phyloP scores from a whole-genome alignment of 2,888 invertebrate genomes.

The Eilema sororculum region DNA sequence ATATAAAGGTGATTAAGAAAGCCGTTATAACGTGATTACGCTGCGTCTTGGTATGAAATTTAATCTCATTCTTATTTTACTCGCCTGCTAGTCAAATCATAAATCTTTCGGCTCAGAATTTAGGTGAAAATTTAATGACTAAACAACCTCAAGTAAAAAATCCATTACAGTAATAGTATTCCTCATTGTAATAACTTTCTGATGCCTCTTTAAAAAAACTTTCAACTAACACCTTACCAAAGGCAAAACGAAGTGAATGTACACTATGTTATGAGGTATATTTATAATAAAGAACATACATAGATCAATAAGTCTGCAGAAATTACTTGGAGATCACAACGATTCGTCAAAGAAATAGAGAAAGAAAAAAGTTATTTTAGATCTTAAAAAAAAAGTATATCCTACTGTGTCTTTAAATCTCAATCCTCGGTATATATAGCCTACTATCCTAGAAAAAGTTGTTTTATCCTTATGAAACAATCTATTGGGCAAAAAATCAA shows the following conservation, averaged over 20 bases:
- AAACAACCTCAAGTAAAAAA: too few relatives aligned
- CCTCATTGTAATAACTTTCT: too few relatives aligned
- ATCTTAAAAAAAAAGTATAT: neutral
- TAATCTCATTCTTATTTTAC: constrained; percentile 20
- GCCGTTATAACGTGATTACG: constrained; percentile 29
- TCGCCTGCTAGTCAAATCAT: neutral
- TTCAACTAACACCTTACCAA: too few relatives aligned
- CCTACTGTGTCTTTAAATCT: neutral
- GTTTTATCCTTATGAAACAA: constrained; percentile 12
- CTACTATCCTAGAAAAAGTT: constrained; percentile 4
- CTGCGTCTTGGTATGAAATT: constrained; percentile 11
- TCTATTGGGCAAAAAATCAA: constrained; percentile 13
- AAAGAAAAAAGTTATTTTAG: neutral
- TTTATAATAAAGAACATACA: too few relatives aligned
- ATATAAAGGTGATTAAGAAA: constrained; percentile 33
- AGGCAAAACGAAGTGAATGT: too few relatives aligned
- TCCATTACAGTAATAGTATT: too few relatives aligned
- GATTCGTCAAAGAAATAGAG: neutral
- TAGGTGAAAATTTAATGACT: too few relatives aligned
- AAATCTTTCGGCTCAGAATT: neutral
- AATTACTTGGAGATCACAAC: neutral
- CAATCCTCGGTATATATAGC: neutral
- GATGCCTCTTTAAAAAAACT: too few relatives aligned
- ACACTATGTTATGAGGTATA: too few relatives aligned
- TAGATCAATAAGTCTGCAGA: neutral